Base-by-base conservation (phyloP, 2,888 invertebrate species). In the Laothoe populi region DNA sequence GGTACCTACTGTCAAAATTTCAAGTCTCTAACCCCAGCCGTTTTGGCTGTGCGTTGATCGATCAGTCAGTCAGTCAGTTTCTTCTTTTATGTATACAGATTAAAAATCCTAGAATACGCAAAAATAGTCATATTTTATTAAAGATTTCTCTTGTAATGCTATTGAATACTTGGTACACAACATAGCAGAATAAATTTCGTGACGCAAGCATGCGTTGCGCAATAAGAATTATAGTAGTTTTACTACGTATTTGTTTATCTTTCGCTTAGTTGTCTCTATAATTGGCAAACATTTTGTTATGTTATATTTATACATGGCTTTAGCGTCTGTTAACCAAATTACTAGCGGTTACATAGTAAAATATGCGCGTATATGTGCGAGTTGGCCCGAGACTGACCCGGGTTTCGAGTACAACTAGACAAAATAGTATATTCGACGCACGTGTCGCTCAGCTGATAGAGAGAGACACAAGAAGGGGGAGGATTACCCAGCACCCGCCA, bases 371-470 rank as follows among this genome's bases (percentile, higher is more conserved):
- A 48, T 59, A 31, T 61, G 63, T 49, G 61, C 61, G 61, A 60
- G 63, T 62, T 49, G 57, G 60, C 59, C 61, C 48, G 31, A 61
- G 64, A 63, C 64, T 70, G 70, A 70, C 69, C 69, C 63, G 71
- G 64, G 59, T 38, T 46, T 66, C 61, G 59, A 72, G 72, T 81
- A 87, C 87, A 83, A 53, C 86, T 87, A 88, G 83, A 86, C 86
- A 75, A 78, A 71, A 81, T 83, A 84, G 81, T 87, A 85, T 77
- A 81, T 79, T 72, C 81, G 66, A 74, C 77, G 86, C 90, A 91
- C 91, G 92, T 90, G 91, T 81, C 82, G 80, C 87, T 88, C 92
- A 92, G 91, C 92, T 92, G 91, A 90, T 81, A 86, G 85, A 84
- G 83, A 69, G 85, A 82, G 86, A 82, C 74, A 75, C 66, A 74